Evolutionary conservation across 2,113 vertebrate species (phyloP).

Genomic region (Fregata magnificens): DNA sequence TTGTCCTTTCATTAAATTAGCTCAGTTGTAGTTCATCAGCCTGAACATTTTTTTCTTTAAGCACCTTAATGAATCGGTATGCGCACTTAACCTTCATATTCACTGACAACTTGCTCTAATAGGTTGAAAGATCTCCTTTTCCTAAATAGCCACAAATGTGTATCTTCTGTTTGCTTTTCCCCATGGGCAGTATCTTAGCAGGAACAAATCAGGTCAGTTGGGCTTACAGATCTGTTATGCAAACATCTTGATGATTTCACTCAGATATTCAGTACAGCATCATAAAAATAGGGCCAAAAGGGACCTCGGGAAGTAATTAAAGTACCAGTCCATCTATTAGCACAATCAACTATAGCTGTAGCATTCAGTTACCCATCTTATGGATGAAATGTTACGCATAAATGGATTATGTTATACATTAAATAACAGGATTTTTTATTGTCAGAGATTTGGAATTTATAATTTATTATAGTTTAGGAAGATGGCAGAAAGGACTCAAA

Average conservation of each 20-base stretch:
- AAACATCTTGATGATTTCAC: background rate
- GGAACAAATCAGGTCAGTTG: background rate
- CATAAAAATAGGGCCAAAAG: background rate
- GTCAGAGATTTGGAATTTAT: background rate
- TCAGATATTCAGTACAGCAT: background rate
- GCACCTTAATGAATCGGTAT: background rate
- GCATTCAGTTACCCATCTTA: background rate
- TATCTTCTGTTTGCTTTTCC: background rate
- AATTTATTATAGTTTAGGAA: background rate
- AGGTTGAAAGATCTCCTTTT: background rate
- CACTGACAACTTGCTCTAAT: background rate
- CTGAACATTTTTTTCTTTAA: background rate
- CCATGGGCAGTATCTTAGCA: background rate
- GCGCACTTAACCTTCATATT: background rate
- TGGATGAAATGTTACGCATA: background rate
- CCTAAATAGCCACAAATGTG: background rate
- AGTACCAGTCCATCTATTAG: background rate
- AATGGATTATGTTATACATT: background rate
- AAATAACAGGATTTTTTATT: background rate
- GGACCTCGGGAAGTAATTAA: background rate
- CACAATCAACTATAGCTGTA: background rate
- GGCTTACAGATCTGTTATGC: background rate
- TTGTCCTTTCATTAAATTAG: background rate
- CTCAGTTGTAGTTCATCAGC: background rate
- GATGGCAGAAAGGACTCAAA: background rate